A percentile compares a stretch with the other conserved stretches of the same genome.
Evolutionary conservation across 1,140 invertebrate genomes (phyloP).

Genomic region (Microvelia longipes): DNA sequence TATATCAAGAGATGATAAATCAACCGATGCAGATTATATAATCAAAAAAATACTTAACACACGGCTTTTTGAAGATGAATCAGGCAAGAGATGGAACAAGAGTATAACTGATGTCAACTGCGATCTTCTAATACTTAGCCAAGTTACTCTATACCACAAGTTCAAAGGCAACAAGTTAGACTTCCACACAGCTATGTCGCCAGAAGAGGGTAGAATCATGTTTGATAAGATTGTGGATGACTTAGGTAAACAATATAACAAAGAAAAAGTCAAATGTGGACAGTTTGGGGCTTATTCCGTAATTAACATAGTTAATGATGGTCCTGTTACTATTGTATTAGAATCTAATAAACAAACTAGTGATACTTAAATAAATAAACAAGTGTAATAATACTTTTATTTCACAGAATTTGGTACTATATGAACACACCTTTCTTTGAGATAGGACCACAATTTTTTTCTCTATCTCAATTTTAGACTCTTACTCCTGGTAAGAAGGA

Average conservation of each 20-base stretch:
- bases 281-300: neutral
- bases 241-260: neutral
- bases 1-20: neutral
- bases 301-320: neutral
- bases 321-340: neutral
- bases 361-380: no score
- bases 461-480: no score
- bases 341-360: no score
- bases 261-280: neutral
- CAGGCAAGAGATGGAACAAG: neutral
- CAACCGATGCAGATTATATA: neutral
- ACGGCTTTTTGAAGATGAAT: neutral
- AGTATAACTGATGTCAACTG: neutral
- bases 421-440: no score
- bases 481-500: no score
- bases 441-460: no score
- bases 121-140: neutral
- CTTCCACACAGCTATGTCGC: neutral
- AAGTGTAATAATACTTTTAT: no score
- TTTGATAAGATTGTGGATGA: neutral
- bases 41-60: neutral
- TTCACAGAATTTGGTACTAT: no score
- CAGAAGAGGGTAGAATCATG: neutral
- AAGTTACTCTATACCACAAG: neutral
- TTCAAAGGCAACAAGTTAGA: neutral